Percentiles rank a stretch among this genome's conserved stretches.
Conservation (phyloP, 2,113 vertebrate species). For the Piprites chloris region DNA sequence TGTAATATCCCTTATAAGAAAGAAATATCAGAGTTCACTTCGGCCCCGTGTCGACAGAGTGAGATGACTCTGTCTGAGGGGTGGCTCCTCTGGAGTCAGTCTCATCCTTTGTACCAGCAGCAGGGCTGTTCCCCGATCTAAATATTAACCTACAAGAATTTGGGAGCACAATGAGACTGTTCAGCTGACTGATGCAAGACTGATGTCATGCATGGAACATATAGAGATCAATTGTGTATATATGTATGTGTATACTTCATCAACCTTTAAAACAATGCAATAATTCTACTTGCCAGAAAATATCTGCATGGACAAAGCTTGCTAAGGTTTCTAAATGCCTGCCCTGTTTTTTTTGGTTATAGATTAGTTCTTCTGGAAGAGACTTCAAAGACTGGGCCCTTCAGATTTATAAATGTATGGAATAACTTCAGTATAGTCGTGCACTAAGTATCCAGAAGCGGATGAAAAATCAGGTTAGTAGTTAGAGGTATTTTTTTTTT, state of each 20-base stretch:
- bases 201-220: background rate
- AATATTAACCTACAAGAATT: background rate
- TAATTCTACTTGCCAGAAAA: background rate
- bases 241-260: background rate
- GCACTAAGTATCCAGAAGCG: background rate
- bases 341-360: background rate
- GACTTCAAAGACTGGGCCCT: background rate
- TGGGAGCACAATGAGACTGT: background rate
- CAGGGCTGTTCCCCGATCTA: background rate
- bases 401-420: background rate
- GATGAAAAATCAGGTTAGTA: background rate
- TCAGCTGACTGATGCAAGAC: background rate
- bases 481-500: conserved; percentile 13
- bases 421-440: background rate
- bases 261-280: background rate
- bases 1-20: background rate
- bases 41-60: background rate
- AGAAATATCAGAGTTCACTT: background rate
- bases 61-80: background rate
- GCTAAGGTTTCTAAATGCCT: background rate
- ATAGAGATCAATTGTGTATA: background rate
- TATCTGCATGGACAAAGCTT: background rate
- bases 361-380: background rate
- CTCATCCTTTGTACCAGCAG: background rate
- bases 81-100: background rate